These are phyloP conservation scores for Urocyon cinereoargenteus DNA, from an alignment of 2,797 vertebrate genomes.

Conservation along the genomic window DNA sequence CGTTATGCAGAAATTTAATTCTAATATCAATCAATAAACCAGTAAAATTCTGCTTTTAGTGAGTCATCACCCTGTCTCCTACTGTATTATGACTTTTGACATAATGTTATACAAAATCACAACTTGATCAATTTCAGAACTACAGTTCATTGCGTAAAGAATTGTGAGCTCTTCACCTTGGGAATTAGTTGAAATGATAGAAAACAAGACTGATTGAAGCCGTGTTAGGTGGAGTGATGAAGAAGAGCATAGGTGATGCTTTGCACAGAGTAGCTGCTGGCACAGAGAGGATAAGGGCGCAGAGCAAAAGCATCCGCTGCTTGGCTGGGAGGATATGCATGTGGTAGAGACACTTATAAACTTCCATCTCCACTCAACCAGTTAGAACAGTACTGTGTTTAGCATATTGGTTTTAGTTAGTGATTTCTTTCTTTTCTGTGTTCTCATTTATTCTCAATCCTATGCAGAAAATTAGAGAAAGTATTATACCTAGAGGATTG, in stretches of 20 bases:
- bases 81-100: not conserved
- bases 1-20: constrained; percentile 48
- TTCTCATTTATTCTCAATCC: not conserved
- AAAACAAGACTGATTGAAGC: not conserved
- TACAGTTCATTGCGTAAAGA: not conserved
- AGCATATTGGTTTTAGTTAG: not conserved
- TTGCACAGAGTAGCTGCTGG: not conserved
- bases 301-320: too few relatives aligned
- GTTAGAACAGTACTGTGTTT: not conserved
- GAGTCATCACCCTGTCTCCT: not conserved
- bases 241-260: not conserved
- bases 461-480: constrained; percentile 5
- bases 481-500: not conserved
- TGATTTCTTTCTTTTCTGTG: not conserved
- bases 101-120: constrained; percentile 23
- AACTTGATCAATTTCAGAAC: not conserved
- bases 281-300: not conserved
- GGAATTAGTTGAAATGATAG: not conserved
- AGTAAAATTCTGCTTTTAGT: not conserved
- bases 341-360: not conserved
- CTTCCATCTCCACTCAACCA: not conserved
- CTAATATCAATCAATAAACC: not conserved
- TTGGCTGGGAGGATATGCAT: not conserved
- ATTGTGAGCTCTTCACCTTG: not conserved
- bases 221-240: not conserved